Conservation (phyloP, 2,888 invertebrate species). For the Volucella inanis region DNA sequence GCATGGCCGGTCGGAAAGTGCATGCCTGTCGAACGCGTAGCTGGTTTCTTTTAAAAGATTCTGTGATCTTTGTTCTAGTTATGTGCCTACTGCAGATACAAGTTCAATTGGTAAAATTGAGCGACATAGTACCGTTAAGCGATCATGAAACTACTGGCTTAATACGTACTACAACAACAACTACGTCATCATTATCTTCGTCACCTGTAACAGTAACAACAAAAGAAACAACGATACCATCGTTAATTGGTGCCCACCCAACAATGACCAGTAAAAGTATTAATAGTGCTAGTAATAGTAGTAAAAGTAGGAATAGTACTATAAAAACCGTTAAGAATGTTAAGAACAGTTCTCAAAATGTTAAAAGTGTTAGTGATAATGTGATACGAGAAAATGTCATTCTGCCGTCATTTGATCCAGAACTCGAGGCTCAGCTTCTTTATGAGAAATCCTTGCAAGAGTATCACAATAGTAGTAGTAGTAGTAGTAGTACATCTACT, state of each 20-base stretch:
- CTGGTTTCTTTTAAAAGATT: slow-evolving; percentile 78
- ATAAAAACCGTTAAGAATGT: slow-evolving; percentile 26
- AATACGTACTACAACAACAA: slow-evolving; percentile 46
- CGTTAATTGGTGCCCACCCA: slow-evolving; percentile 36
- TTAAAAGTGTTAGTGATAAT: slow-evolving; percentile 57
- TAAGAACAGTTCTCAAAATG: neutral
- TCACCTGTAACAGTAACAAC: slow-evolving; percentile 7
- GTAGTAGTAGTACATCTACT: slow-evolving; percentile 46
- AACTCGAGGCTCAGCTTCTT: slow-evolving; percentile 82
- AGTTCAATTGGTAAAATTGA: slow-evolving; percentile 64
- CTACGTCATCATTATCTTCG: slow-evolving; percentile 18
- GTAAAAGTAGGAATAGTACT: slow-evolving; percentile 63
- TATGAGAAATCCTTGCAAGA: slow-evolving; percentile 82
- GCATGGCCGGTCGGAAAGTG: slow-evolving; percentile 78
- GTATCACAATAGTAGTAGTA: slow-evolving; percentile 77
- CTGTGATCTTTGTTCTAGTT: slow-evolving; percentile 77
- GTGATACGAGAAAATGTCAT: slow-evolving; percentile 82
- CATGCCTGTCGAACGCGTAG: slow-evolving; percentile 77
- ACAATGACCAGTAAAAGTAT: slow-evolving; percentile 65
- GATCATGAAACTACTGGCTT: slow-evolving; percentile 22
- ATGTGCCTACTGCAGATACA: slow-evolving; percentile 74
- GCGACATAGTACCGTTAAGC: slow-evolving; percentile 25
- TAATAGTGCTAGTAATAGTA: slow-evolving; percentile 63
- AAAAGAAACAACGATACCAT: slow-evolving; percentile 64
- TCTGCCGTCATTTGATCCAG: slow-evolving; percentile 81